Conservation (phyloP, 2,113 vertebrate genomes). For the Caranx melampygus region DNA sequence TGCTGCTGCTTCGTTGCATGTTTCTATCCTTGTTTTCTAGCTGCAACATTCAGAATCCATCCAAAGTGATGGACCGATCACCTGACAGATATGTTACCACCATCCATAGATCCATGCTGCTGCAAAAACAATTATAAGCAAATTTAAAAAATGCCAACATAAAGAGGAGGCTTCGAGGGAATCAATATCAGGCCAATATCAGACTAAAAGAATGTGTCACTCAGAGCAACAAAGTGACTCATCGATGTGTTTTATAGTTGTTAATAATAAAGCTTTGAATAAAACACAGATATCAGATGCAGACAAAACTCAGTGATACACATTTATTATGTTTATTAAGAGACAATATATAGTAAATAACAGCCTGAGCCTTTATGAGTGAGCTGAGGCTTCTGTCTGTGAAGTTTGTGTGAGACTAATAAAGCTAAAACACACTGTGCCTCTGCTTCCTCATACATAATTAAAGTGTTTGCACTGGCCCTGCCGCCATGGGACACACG, state of each 20-base stretch:
- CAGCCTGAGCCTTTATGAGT: neutral
- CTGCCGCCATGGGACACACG: neutral
- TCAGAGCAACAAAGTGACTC: no score
- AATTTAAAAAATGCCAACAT: no score
- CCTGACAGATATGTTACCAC: neutral
- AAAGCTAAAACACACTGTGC: neutral
- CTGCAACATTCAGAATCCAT: neutral
- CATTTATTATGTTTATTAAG: neutral
- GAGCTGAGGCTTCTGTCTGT: neutral
- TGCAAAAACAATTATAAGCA: neutral
- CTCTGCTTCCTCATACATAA: conserved; percentile 4
- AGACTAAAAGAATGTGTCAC: neutral
- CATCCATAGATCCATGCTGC: neutral
- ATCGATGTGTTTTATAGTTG: neutral
- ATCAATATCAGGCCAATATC: neutral
- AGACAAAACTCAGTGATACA: no score
- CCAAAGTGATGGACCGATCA: neutral
- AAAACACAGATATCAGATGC: no score
- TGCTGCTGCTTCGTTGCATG: neutral
- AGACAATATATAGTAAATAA: neutral
- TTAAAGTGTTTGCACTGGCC: conserved; percentile 3
- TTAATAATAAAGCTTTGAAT: no score
- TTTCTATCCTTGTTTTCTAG: neutral
- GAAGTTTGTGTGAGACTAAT: conserved; percentile 3
- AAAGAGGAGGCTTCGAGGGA: neutral